Percentiles rank a stretch among this genome's conserved stretches.
These are phyloP conservation scores for Ursus arctos DNA, from an alignment of 2,113 vertebrate species.

Conservation along the genomic window DNA sequence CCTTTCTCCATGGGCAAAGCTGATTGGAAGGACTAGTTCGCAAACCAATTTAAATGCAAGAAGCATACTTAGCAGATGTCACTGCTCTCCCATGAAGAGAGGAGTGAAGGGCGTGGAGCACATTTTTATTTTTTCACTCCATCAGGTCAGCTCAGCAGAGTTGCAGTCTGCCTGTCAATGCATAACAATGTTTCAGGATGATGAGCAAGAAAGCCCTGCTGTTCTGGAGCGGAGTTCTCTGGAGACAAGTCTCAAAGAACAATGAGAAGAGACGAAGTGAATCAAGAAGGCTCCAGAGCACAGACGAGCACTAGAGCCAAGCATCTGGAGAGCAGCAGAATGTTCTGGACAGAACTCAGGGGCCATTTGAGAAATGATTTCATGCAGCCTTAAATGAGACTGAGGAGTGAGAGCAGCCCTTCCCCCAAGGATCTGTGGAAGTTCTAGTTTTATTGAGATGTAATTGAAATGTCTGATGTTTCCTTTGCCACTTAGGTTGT, in stretches of 20 bases:
- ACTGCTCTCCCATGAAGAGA: slow-evolving; percentile 45
- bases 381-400: not conserved
- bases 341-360: not conserved
- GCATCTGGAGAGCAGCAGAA: not conserved
- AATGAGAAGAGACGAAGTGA: slow-evolving; percentile 55
- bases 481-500: not conserved
- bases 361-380: slow-evolving; percentile 33
- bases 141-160: slow-evolving; percentile 55
- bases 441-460: not conserved
- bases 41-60: slow-evolving; percentile 54
- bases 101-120: slow-evolving; percentile 58
- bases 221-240: not conserved
- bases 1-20: slow-evolving; percentile 14
- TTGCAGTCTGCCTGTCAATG: slow-evolving; percentile 53
- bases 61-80: slow-evolving; percentile 56
- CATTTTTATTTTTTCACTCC: slow-evolving; percentile 68
- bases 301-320: not conserved
- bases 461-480: not conserved
- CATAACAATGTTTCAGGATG: slow-evolving; percentile 55
- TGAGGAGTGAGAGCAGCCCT: not conserved
- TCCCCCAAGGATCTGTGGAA: not conserved
- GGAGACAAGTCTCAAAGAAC: slow-evolving; percentile 58
- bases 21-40: slow-evolving; percentile 35
- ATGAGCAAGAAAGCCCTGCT: slow-evolving; percentile 55
- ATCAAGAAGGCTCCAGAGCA: not conserved